phyloP scores from a whole-genome alignment of 1,140 invertebrate species.

The Dolichoris vasculosae region DNA sequence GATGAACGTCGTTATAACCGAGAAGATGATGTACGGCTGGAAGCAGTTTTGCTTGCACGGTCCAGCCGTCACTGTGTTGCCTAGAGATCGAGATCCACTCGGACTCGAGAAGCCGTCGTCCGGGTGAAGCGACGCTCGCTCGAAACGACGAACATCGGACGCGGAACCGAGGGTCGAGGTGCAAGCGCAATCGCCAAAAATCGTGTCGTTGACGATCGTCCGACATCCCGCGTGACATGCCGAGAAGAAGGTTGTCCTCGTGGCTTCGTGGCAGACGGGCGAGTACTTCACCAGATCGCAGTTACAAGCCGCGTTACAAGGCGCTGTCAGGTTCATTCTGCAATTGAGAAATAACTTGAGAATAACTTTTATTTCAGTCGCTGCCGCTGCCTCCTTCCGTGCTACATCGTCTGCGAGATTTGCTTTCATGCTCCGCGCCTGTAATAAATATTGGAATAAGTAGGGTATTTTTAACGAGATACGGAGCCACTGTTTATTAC shows the following conservation, averaged over 20 bases:
- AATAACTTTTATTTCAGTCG: not conserved
- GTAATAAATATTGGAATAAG: too few species aligned
- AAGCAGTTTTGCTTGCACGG: constrained; percentile 76
- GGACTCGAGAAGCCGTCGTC: not conserved
- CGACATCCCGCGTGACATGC: constrained; percentile 79
- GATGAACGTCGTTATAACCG: constrained; percentile 73
- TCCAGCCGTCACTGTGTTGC: constrained; percentile 71
- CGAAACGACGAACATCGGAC: not conserved
- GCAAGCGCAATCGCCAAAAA: constrained; percentile 69
- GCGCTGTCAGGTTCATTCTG: constrained; percentile 74
- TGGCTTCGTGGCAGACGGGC: constrained; percentile 77
- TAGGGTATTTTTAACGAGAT: too few species aligned
- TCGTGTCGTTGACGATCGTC: constrained; percentile 62
- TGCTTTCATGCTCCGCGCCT: too few species aligned
- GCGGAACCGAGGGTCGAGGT: constrained; percentile 1
- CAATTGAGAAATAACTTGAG: not conserved
- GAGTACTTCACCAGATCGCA: constrained; percentile 76
- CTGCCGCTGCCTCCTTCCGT: too few species aligned
- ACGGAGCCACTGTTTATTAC: too few species aligned
- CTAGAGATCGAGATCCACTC: not conserved
- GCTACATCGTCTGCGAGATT: too few species aligned
- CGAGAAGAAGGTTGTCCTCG: constrained; percentile 77
- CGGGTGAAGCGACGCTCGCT: not conserved
- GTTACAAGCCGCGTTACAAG: constrained; percentile 76
- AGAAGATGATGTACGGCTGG: constrained; percentile 70